Conservation (phyloP, 1,140 invertebrate genomes). For the Camponotus pennsylvanicus region DNA sequence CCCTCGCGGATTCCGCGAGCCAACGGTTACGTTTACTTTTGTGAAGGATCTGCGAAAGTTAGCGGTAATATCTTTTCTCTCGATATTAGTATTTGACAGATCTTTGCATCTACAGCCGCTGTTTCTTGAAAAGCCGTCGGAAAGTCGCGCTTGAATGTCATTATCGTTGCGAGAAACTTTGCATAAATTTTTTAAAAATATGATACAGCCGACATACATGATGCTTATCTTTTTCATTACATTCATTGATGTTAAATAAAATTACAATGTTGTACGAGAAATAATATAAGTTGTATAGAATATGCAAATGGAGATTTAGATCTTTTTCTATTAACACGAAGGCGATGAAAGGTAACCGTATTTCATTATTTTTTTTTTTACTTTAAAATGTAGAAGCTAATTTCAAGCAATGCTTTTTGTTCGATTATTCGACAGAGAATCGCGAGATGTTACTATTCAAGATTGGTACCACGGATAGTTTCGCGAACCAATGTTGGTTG, state of each 20-base stretch:
- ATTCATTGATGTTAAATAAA: not conserved
- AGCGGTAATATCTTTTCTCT: not conserved
- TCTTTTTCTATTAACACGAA: not conserved
- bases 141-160: too few relatives aligned
- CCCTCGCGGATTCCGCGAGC: slow-evolving; percentile 33
- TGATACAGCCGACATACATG: not conserved
- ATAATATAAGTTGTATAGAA: not conserved
- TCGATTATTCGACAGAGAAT: slow-evolving; percentile 1
- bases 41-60: not conserved
- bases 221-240: not conserved
- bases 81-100: not conserved
- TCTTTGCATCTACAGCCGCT: too few relatives aligned
- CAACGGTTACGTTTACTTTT: slow-evolving; percentile 10
- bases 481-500: slow-evolving; percentile 2
- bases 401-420: not conserved
- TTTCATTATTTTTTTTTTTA: not conserved
- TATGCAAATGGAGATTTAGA: not conserved
- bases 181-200: not conserved
- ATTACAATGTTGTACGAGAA: not conserved
- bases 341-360: not conserved
- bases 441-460: slow-evolving; percentile 27
- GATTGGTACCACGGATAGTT: slow-evolving; percentile 31
- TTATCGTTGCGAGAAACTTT: not conserved
- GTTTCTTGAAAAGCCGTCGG: too few relatives aligned
- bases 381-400: not conserved